Conservation (phyloP, 1,140 invertebrate species). For the Sarcophaga bullata region DNA sequence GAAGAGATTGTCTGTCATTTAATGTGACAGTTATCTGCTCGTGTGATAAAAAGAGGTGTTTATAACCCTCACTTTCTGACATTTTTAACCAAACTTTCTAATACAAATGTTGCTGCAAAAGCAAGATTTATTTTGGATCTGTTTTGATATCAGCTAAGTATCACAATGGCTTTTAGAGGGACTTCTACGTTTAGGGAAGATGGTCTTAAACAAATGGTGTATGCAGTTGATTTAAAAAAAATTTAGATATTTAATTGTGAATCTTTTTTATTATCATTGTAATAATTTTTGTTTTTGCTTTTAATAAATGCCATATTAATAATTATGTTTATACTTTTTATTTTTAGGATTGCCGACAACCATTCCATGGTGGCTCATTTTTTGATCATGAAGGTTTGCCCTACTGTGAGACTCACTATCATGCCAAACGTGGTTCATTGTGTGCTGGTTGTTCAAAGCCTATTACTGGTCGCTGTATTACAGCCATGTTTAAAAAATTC, state of each 20-base stretch:
- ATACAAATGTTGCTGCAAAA: no score
- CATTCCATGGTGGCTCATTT: slow-evolving; percentile 93
- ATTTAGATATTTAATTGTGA: not conserved
- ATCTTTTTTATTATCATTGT: not conserved
- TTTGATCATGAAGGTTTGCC: slow-evolving; percentile 96
- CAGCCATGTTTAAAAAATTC: slow-evolving; percentile 98
- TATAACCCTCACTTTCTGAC: no score
- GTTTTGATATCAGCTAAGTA: no score
- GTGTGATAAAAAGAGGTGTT: no score
- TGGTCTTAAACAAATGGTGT: no score
- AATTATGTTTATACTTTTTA: not conserved
- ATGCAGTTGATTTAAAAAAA: not conserved
- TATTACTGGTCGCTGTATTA: slow-evolving; percentile 96
- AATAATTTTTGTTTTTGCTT: not conserved
- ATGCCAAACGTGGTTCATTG: slow-evolving; percentile 93
- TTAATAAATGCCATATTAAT: not conserved
- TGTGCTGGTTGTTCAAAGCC: slow-evolving; percentile 98
- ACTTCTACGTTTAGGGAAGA: no score
- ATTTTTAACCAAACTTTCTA: no score
- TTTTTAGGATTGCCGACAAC: slow-evolving; percentile 88
- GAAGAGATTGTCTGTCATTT: no score
- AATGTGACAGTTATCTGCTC: no score
- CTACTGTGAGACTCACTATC: slow-evolving; percentile 98
- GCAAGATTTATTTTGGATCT: no score
- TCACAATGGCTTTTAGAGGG: no score